Percentiles rank a stretch among this genome's conserved stretches.
These are phyloP conservation scores for Lophochroa leadbeateri DNA, from an alignment of 2,113 vertebrate species.

Conservation along the genomic window DNA sequence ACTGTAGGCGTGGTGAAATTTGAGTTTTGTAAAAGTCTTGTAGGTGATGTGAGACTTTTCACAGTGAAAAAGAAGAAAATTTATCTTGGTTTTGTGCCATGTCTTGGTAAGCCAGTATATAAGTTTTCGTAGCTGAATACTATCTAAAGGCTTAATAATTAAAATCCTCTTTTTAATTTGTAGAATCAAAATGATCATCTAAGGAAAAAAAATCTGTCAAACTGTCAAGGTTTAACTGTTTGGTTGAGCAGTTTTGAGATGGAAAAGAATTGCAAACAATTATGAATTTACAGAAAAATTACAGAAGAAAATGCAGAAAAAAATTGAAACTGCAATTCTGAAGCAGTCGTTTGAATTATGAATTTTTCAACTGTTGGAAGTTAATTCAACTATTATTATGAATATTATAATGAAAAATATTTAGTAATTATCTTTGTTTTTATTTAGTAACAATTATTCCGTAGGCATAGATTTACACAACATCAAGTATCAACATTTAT, in stretches of 20 bases:
- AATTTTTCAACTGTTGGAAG: not conserved
- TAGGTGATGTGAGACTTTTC: not conserved
- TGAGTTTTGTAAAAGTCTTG: not conserved
- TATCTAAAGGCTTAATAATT: not conserved
- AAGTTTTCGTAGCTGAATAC: not conserved
- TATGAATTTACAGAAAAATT: not conserved
- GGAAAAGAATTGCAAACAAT: not conserved
- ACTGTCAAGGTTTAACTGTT: not conserved
- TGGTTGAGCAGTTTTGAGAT: not conserved
- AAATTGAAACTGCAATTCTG: not conserved
- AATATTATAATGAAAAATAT: not conserved
- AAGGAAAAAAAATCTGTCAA: not conserved
- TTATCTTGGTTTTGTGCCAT: not conserved
- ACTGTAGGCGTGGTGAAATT: not conserved
- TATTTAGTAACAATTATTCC: not conserved
- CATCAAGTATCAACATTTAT: not conserved
- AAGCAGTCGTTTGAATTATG: not conserved
- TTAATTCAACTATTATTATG: not conserved
- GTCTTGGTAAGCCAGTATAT: not conserved
- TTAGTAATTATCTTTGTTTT: not conserved
- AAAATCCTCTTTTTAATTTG: not conserved
- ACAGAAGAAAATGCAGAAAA: not conserved
- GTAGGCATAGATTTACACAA: not conserved
- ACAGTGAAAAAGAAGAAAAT: not conserved
- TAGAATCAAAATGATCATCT: not conserved